phyloP scores from a whole-genome alignment of 2,113 vertebrate species.

The Trinectes maculatus region DNA sequence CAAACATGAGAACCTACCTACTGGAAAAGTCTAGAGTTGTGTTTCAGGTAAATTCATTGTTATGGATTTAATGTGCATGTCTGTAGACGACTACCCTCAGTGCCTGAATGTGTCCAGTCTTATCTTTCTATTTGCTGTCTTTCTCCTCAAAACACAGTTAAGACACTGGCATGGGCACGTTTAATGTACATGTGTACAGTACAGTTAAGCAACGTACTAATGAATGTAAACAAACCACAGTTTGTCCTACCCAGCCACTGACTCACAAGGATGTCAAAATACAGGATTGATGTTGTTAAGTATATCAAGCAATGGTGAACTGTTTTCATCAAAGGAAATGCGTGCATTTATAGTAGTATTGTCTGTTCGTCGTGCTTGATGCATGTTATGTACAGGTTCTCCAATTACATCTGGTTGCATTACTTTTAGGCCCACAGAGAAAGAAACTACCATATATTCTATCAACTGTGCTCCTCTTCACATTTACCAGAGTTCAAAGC shows the following conservation, averaged over 20 bases:
- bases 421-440: conserved; percentile 89
- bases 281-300: neutral
- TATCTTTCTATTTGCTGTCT: neutral
- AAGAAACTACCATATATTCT: conserved; percentile 99
- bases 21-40: conserved; percentile 98
- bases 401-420: conserved; percentile 1
- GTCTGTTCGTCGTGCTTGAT: neutral
- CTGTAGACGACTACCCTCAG: neutral
- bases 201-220: neutral
- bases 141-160: neutral
- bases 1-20: conserved; percentile 97
- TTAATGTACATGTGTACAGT: conserved; percentile 9
- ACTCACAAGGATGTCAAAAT: neutral
- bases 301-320: too few species aligned
- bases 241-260: neutral
- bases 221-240: neutral
- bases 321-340: too few species aligned
- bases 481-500: conserved; percentile 90
- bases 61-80: conserved; percentile 12
- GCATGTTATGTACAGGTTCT: neutral
- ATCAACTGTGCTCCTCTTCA: conserved; percentile 95
- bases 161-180: conserved; percentile 14
- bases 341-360: too few species aligned
- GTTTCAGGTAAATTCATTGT: conserved; percentile 88
- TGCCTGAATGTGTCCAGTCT: neutral